These are phyloP conservation scores for Heliconius erato DNA, from an alignment of 2,888 invertebrate species.

Conservation along the genomic window DNA sequence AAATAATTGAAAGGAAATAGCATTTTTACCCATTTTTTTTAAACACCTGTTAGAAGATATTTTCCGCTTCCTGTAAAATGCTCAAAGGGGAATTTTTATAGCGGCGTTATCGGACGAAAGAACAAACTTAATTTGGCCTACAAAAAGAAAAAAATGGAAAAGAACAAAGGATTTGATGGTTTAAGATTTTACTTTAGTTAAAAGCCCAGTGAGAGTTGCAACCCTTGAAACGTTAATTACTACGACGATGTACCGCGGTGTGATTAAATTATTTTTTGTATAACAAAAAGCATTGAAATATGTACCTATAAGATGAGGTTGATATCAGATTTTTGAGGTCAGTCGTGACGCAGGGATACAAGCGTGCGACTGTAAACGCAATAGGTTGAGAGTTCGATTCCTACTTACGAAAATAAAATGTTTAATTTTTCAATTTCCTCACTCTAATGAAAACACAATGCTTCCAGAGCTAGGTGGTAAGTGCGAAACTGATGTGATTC, in stretches of 20 bases:
- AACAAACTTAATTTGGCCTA: constrained; percentile 35
- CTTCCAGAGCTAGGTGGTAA: too few relatives aligned
- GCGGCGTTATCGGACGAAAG: constrained; percentile 21
- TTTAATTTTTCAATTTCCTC: too few relatives aligned
- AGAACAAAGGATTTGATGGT: constrained; percentile 18
- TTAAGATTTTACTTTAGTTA: constrained; percentile 10
- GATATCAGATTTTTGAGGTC: too few relatives aligned
- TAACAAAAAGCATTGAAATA: neutral
- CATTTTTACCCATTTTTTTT: too few relatives aligned
- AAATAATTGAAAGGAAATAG: too few relatives aligned
- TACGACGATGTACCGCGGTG: neutral
- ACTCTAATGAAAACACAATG: too few relatives aligned
- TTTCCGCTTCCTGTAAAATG: constrained; percentile 23
- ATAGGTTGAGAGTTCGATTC: too few relatives aligned
- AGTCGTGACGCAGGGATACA: too few relatives aligned
- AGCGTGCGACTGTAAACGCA: too few relatives aligned
- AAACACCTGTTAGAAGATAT: neutral
- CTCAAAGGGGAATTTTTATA: constrained; percentile 9
- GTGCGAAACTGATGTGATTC: too few relatives aligned
- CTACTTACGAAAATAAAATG: too few relatives aligned
- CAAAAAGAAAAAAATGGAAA: constrained; percentile 17
- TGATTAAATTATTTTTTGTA: constrained; percentile 3
- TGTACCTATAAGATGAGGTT: neutral
- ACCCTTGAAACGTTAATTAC: constrained; percentile 10
- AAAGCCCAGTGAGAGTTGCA: constrained; percentile 22